Evolutionary conservation across 2,888 invertebrate genomes (phyloP).

Genomic region (Molanna angustata): DNA sequence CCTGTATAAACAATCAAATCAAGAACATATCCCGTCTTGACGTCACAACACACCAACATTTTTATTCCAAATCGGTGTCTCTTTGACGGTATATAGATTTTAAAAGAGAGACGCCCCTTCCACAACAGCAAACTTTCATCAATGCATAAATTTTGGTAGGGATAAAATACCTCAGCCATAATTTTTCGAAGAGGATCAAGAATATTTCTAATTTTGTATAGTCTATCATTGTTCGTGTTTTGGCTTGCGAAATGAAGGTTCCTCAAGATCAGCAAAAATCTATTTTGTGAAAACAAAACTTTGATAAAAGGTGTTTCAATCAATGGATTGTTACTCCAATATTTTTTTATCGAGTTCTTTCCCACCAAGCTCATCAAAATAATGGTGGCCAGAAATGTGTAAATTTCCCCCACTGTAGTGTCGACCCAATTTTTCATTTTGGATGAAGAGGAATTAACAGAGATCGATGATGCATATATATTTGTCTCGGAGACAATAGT

Average conservation of each 20-base stretch:
- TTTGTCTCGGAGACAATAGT: slow-evolving; percentile 5
- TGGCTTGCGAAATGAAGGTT: slow-evolving; percentile 1
- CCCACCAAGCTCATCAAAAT: slow-evolving; percentile 15
- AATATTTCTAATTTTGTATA: slow-evolving; percentile 9
- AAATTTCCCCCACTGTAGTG: slow-evolving; percentile 7
- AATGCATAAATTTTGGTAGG: slow-evolving; percentile 16
- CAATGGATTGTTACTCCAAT: slow-evolving; percentile 4
- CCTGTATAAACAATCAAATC: slow-evolving; percentile 8
- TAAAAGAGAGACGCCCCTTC: slow-evolving; percentile 16
- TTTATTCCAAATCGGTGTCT: slow-evolving; percentile 15
- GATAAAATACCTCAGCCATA: slow-evolving; percentile 7
- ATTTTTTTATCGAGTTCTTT: slow-evolving; percentile 5
- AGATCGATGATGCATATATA: neutral
- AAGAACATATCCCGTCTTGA: slow-evolving; percentile 11
- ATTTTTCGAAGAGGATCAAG: slow-evolving; percentile 4
- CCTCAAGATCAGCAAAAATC: slow-evolving; percentile 7
- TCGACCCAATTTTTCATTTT: slow-evolving; percentile 15
- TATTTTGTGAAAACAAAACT: slow-evolving; percentile 8
- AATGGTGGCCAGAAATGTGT: slow-evolving; percentile 7
- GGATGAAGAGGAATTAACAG: neutral
- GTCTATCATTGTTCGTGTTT: neutral
- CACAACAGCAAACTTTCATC: slow-evolving; percentile 18
- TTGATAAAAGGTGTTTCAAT: slow-evolving; percentile 14
- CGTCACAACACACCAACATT: slow-evolving; percentile 16
- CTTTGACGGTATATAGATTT: slow-evolving; percentile 16